Evolutionary conservation across 2,888 invertebrate genomes (phyloP).

Genomic region (Acanthosepion pharaonis): DNA sequence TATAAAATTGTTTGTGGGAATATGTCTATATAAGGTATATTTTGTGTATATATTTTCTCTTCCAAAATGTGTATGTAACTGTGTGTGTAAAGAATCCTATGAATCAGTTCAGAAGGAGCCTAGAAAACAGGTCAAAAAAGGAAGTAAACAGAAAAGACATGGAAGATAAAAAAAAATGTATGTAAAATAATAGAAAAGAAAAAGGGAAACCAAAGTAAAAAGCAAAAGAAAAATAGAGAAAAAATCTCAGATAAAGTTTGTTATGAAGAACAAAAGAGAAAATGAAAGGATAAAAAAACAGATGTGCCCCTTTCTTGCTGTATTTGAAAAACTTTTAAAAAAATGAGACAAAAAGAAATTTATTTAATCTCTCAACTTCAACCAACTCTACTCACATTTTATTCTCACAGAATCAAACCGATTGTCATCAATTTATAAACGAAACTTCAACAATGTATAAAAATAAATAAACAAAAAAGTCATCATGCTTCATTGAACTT

Average conservation of each 20-base stretch:
- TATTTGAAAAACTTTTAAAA: background rate
- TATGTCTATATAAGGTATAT: background rate
- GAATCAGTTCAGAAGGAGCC: no score
- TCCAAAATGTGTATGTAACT: background rate
- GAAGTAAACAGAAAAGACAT: background rate
- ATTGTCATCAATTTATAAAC: background rate
- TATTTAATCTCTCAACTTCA: background rate
- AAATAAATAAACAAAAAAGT: background rate
- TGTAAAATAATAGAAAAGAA: background rate
- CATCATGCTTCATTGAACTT: conserved; percentile 33
- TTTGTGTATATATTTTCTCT: background rate
- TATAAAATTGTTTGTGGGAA: no score
- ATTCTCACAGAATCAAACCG: background rate
- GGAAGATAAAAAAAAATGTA: background rate
- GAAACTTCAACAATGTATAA: conserved; percentile 18
- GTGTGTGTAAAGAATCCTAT: no score
- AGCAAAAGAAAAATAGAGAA: background rate
- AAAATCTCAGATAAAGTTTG: background rate
- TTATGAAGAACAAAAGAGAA: background rate
- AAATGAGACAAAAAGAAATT: background rate
- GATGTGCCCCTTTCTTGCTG: background rate
- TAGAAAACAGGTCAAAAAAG: background rate
- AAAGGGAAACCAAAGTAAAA: background rate
- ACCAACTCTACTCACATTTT: background rate
- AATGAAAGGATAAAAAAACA: background rate